phyloP scores from a whole-genome alignment of 2,797 vertebrate species.

The Philypnodon macrostomus region DNA sequence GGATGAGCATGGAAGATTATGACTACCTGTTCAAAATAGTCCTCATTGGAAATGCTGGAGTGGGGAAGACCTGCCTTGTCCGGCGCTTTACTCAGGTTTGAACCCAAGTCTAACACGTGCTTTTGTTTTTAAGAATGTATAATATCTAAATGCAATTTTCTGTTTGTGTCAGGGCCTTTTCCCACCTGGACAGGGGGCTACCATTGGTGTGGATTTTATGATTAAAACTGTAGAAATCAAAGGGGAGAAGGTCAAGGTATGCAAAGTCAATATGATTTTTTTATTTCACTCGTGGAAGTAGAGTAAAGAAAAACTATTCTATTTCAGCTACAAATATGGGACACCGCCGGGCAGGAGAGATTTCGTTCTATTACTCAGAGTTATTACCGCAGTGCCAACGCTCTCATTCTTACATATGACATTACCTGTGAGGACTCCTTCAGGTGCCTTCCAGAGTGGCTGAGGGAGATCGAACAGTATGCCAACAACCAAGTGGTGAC shows the following conservation, averaged over 20 bases:
- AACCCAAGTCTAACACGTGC: conserved; percentile 9
- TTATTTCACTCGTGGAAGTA: background rate
- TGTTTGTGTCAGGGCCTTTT: conserved; percentile 86
- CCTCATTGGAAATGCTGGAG: conserved; percentile 97
- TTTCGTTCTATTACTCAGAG: conserved; percentile 99
- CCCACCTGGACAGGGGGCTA: conserved; percentile 97
- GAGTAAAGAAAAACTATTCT: background rate
- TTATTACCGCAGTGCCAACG: conserved; percentile 98
- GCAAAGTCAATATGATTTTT: background rate
- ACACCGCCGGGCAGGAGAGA: conserved; percentile 96
- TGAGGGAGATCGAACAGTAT: conserved; percentile 97
- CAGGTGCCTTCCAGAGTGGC: conserved; percentile 97
- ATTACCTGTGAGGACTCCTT: conserved; percentile 99
- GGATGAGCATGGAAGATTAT: conserved; percentile 99
- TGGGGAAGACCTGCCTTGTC: conserved; percentile 98
- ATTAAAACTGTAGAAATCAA: conserved; percentile 99
- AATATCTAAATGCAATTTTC: background rate
- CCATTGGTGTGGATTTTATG: conserved; percentile 99
- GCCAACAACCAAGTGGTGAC: conserved; percentile 98
- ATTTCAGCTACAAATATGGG: conserved; percentile 97
- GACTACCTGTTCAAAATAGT: conserved; percentile 99
- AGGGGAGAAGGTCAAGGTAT: conserved; percentile 96
- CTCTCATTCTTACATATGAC: conserved; percentile 97
- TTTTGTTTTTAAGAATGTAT: background rate
- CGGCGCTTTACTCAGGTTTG: conserved; percentile 98